Conservation (phyloP, 2,888 invertebrate genomes). For the Parascotia fuliginaria region DNA sequence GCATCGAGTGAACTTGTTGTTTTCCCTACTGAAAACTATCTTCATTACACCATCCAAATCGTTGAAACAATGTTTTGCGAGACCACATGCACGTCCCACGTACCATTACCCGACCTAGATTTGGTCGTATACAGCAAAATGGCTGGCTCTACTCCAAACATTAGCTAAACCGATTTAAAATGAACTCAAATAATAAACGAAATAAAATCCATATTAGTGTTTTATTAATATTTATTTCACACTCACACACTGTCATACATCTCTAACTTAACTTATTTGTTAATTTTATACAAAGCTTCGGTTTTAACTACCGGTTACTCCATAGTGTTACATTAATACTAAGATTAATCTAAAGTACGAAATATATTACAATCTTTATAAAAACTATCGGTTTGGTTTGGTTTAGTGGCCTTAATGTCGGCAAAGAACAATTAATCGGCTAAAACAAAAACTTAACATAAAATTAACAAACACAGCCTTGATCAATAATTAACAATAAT, state of each 20-base stretch:
- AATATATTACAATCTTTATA: slow-evolving; percentile 40
- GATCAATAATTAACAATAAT: slow-evolving; percentile 62
- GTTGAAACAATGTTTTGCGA: slow-evolving; percentile 61
- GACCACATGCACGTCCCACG: slow-evolving; percentile 41
- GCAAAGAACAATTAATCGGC: slow-evolving; percentile 67
- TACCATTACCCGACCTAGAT: slow-evolving; percentile 45
- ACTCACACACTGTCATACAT: slow-evolving; percentile 73
- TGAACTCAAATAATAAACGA: slow-evolving; percentile 25
- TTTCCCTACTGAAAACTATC: slow-evolving; percentile 79
- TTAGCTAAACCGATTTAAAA: slow-evolving; percentile 36
- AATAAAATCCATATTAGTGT: slow-evolving; percentile 39
- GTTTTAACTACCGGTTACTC: slow-evolving; percentile 81
- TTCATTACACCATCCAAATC: slow-evolving; percentile 71
- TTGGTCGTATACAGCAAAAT: slow-evolving; percentile 61
- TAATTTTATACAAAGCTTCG: slow-evolving; percentile 84
- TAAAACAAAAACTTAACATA: slow-evolving; percentile 85
- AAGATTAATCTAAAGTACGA: slow-evolving; percentile 47
- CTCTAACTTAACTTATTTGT: slow-evolving; percentile 81
- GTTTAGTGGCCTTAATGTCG: slow-evolving; percentile 77
- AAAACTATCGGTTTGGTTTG: slow-evolving; percentile 37
- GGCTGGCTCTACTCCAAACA: slow-evolving; percentile 71
- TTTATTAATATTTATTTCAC: slow-evolving; percentile 69
- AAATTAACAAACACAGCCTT: slow-evolving; percentile 85
- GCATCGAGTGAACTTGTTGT: slow-evolving; percentile 77
- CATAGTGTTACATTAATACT: slow-evolving; percentile 24